These are phyloP conservation scores for Magallana angulata DNA, from an alignment of 1,140 invertebrate species.

Conservation along the genomic window DNA sequence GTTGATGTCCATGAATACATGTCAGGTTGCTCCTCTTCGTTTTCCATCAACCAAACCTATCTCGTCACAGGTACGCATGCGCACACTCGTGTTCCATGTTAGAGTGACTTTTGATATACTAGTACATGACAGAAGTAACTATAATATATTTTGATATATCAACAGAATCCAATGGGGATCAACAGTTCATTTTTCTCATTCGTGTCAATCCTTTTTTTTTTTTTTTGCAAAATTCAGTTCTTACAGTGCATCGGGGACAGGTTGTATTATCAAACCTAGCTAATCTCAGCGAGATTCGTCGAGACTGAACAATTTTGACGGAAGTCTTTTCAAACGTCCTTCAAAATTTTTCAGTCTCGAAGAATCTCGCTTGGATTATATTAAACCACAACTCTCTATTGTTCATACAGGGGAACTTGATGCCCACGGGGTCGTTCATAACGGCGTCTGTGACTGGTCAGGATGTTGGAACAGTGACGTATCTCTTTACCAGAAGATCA, in stretches of 20 bases:
- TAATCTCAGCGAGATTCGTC: too few species aligned
- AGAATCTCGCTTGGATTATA: too few species aligned
- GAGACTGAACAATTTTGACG: too few species aligned
- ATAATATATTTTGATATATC: neutral
- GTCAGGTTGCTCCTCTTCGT: neutral
- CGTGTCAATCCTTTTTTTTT: neutral
- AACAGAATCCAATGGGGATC: neutral
- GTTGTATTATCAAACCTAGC: neutral
- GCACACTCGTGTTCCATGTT: neutral
- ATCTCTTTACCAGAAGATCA: conserved; percentile 4
- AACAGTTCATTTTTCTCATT: neutral
- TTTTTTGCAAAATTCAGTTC: neutral
- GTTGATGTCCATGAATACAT: neutral
- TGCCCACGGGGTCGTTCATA: neutral
- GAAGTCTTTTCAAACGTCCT: too few species aligned
- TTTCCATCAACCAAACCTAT: neutral
- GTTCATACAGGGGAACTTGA: neutral
- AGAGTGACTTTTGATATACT: neutral
- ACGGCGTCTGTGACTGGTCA: neutral
- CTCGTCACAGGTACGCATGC: neutral
- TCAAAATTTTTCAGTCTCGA: too few species aligned
- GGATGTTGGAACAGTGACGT: neutral
- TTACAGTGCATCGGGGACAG: neutral
- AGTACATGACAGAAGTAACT: too few species aligned
- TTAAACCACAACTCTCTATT: neutral